Conservation (phyloP, 2,113 vertebrate genomes). For the Hipposideros armiger region DNA sequence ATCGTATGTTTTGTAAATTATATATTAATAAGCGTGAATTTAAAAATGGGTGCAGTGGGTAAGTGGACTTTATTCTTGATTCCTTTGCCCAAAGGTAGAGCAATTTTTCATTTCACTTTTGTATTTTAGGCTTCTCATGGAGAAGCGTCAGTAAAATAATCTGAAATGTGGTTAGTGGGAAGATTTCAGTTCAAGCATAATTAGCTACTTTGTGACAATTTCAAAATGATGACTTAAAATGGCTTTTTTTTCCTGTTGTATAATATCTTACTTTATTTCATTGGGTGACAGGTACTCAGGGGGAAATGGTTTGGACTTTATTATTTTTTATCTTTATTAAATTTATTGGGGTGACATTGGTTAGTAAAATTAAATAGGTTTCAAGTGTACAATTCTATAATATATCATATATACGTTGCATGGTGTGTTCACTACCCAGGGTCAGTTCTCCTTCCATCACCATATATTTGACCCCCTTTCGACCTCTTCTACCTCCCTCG, state of each 20-base stretch:
- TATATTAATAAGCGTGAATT: not conserved
- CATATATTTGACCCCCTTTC: no score
- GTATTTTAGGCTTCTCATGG: not conserved
- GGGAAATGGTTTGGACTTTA: no score
- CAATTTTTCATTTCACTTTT: not conserved
- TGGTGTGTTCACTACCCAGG: no score
- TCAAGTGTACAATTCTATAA: no score
- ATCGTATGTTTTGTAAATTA: not conserved
- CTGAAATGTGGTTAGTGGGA: not conserved
- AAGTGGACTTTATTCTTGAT: not conserved
- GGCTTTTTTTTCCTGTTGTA: not conserved
- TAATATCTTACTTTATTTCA: no score
- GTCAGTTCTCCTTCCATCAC: no score
- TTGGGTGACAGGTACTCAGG: no score
- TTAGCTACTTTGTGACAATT: slow-evolving; percentile 7
- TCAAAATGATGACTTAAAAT: not conserved
- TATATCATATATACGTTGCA: no score
- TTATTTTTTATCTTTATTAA: no score
- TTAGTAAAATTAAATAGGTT: no score
- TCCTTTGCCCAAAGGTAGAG: not conserved
- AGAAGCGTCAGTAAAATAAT: not conserved
- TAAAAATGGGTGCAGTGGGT: rapidly evolving
- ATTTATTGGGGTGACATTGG: no score
- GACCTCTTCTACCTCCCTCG: no score
- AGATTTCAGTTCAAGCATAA: not conserved